phyloP scores from a whole-genome alignment of 2,113 vertebrate species.

The Eurystomus gularis region DNA sequence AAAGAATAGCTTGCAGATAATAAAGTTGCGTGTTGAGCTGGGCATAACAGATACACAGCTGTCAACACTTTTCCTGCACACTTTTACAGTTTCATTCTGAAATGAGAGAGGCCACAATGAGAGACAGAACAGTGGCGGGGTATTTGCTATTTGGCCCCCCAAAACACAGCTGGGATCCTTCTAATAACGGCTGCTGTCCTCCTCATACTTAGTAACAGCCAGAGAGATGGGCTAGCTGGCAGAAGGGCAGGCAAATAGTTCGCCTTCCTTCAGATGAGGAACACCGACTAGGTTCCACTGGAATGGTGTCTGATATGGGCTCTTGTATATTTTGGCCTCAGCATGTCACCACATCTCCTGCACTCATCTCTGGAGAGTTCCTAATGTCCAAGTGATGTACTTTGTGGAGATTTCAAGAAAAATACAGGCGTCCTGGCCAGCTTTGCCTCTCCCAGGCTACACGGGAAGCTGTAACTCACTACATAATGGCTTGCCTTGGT shows the following conservation, averaged over 20 bases:
- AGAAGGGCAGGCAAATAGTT: not conserved
- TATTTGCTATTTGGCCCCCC: not conserved
- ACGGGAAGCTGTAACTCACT: not conserved
- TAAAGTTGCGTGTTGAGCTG: not conserved
- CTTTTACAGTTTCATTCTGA: not conserved
- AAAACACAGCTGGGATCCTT: not conserved
- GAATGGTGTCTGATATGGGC: not conserved
- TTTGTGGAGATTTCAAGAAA: not conserved
- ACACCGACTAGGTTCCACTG: not conserved
- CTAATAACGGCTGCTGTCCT: not conserved
- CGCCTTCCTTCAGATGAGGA: not conserved
- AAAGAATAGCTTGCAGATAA: not conserved
- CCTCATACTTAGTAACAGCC: not conserved
- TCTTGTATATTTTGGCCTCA: conserved; percentile 3
- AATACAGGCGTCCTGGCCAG: not conserved
- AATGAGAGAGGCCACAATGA: not conserved
- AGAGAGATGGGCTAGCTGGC: not conserved
- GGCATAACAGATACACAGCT: not conserved
- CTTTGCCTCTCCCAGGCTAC: not conserved
- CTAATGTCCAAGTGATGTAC: not conserved
- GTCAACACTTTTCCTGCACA: not conserved
- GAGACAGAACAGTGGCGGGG: not conserved
- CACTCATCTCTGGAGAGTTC: not conserved
- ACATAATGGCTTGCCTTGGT: not conserved
- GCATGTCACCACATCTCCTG: not conserved